These are phyloP conservation scores for Ictidomys tridecemlineatus DNA, from an alignment of 2,113 vertebrate genomes.

Conservation along the genomic window DNA sequence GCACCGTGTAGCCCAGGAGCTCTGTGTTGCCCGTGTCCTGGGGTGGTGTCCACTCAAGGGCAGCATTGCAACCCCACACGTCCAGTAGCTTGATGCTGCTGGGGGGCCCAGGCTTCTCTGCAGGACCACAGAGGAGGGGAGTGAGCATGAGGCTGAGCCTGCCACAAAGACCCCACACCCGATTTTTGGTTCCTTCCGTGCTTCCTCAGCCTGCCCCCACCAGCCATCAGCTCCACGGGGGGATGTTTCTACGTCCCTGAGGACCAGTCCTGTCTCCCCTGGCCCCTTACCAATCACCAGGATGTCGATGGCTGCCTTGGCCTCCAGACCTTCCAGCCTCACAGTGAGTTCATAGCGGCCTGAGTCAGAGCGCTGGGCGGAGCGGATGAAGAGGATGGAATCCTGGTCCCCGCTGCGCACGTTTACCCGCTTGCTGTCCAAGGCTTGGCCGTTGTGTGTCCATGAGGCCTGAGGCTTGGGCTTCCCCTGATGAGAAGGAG, in stretches of 20 bases:
- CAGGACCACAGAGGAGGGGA: conserved; percentile 36
- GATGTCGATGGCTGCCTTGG: conserved; percentile 91
- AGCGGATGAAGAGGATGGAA: conserved; percentile 95
- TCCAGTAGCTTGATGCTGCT: conserved; percentile 92
- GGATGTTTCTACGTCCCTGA: too few relatives aligned
- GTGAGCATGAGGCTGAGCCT: neutral
- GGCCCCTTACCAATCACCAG: conserved; percentile 92
- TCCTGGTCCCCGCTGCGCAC: conserved; percentile 91
- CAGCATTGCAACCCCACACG: conserved; percentile 95
- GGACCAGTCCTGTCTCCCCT: neutral
- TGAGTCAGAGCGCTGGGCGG: conserved; percentile 90
- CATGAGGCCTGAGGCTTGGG: conserved; percentile 93
- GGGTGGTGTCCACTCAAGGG: conserved; percentile 94
- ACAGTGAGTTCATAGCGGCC: conserved; percentile 92
- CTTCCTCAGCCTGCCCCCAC: neutral
- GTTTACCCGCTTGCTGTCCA: conserved; percentile 90
- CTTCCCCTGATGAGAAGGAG: conserved; percentile 90
- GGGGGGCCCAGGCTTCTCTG: conserved; percentile 93
- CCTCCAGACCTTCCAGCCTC: conserved; percentile 91
- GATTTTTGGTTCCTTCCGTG: neutral
- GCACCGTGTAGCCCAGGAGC: conserved; percentile 94
- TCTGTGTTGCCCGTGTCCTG: conserved; percentile 94
- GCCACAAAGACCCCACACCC: neutral
- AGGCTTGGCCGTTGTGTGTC: conserved; percentile 91
- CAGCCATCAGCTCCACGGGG: neutral